Evolutionary conservation across 2,888 invertebrate genomes (phyloP), one percentile per base, ranked within the genome.

Genomic region (Xestia c-nigrum): DNA sequence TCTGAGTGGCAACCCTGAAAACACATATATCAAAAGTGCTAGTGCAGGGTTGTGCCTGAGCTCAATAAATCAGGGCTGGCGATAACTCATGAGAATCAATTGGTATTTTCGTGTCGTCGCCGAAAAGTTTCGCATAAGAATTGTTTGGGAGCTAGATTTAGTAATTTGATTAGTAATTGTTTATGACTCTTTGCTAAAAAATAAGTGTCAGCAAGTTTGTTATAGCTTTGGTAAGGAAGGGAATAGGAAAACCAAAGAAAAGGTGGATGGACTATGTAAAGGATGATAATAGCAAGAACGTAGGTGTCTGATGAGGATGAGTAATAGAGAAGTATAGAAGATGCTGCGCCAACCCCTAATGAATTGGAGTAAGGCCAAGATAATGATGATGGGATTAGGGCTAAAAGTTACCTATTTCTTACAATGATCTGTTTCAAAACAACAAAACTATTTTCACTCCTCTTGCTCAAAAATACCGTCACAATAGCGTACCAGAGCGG

Each of bases 41-140:
- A 89, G 86, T 81, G 83, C 89, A 88, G 88, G 89, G 89, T 89
- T 90, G 92, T 78, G 86, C 88, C 88, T 85, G 91, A 90, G 87
- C 88, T 88, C 91, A 88, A 94, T 94, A 95, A 94, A 94, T 93
- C 92, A 92, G 89, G 89, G 89, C 79, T 91, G 88, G 87, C 91
- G 83, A 89, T 89, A 90, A 88, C 84, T 88, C 85, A 86, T 81
- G 78, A 76, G 87, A 91, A 91, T 91, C 90, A 90, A 91, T 91
- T 90, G 89, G 86, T 88, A 87, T 85, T 86, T 87, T 85, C 88
- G 86, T 86, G 87, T 87, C 89, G 87, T 85, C 84, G 86, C 84
- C 83, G 86, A 87, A 87, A 90, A 88, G 87, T 88, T 88, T 82
- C 74, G 83, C 73, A 72, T 72, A 73, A 85, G 87, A 88, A 75